These are phyloP conservation scores for Brachynemurus nebulosus DNA, from an alignment of 2,888 invertebrate species.

Conservation along the genomic window DNA sequence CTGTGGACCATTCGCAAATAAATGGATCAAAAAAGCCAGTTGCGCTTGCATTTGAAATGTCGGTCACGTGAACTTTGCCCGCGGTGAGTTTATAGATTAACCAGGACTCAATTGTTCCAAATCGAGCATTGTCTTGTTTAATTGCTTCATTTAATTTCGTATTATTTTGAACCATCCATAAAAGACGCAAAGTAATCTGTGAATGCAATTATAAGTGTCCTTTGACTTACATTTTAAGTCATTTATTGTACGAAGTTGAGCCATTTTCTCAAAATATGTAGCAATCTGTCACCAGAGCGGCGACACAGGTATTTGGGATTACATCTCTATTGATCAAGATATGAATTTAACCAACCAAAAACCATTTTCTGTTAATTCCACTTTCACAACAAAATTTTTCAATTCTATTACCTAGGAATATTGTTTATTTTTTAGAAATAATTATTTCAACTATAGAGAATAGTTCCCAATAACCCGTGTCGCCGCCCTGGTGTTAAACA, in stretches of 20 bases:
- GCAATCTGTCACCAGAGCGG: no score
- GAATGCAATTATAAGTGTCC: conserved; percentile 11
- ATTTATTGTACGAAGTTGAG: no score
- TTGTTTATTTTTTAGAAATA: neutral
- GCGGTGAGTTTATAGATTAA: conserved; percentile 67
- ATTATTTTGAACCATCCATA: conserved; percentile 66
- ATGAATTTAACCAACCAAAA: no score
- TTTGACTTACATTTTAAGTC: no score
- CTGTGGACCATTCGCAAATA: conserved; percentile 68
- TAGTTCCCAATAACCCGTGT: neutral
- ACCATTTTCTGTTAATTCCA: no score
- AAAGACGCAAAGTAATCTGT: conserved; percentile 61
- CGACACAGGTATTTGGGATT: no score
- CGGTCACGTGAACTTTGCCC: conserved; percentile 56
- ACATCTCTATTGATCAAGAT: no score
- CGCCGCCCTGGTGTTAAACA: no score
- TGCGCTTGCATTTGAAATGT: conserved; percentile 81
- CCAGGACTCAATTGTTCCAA: conserved; percentile 91
- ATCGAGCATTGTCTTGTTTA: conserved; percentile 49
- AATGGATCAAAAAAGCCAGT: conserved; percentile 93
- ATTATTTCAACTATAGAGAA: neutral
- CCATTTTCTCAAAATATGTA: no score
- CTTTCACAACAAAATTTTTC: no score
- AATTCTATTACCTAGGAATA: no score
- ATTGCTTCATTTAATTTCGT: conserved; percentile 51